These are phyloP conservation scores for Centropristis striata DNA, from an alignment of 2,113 vertebrate species.

Conservation along the genomic window DNA sequence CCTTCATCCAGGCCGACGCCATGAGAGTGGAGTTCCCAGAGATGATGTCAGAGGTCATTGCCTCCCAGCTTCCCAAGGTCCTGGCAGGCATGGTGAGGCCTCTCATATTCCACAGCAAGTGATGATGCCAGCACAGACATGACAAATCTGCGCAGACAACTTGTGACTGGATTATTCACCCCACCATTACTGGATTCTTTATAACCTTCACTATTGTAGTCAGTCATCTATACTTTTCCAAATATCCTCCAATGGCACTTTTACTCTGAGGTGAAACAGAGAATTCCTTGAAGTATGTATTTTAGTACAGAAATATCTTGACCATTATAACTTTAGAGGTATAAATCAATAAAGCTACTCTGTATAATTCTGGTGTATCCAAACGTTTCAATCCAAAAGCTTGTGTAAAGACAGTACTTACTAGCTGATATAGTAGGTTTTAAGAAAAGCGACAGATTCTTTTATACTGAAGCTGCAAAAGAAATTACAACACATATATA, in stretches of 20 bases:
- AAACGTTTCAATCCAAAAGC: not conserved
- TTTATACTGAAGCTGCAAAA: constrained; percentile 39
- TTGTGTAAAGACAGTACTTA: constrained; percentile 20
- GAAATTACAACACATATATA: not conserved
- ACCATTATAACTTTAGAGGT: constrained; percentile 31
- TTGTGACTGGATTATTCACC: constrained; percentile 37
- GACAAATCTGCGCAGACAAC: constrained; percentile 16
- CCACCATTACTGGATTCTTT: constrained; percentile 47
- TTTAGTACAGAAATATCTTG: constrained; percentile 12
- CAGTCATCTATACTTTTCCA: constrained; percentile 23
- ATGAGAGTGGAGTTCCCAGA: constrained; percentile 97
- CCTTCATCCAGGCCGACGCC: constrained; percentile 95
- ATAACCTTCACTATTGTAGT: constrained; percentile 5
- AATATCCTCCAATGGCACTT: constrained; percentile 12
- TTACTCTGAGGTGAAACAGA: constrained; percentile 12
- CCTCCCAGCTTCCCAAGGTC: constrained; percentile 97
- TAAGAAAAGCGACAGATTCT: constrained; percentile 27
- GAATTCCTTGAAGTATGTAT: constrained; percentile 7
- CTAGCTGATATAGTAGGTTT: constrained; percentile 3
- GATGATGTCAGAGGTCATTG: constrained; percentile 99
- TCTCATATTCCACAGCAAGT: constrained; percentile 97
- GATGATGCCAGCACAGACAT: constrained; percentile 54
- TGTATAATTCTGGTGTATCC: constrained; percentile 19
- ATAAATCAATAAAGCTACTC: constrained; percentile 25
- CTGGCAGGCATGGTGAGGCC: constrained; percentile 98